phyloP scores from a whole-genome alignment of 2,888 invertebrate species.

The Microctonus hyperodae region DNA sequence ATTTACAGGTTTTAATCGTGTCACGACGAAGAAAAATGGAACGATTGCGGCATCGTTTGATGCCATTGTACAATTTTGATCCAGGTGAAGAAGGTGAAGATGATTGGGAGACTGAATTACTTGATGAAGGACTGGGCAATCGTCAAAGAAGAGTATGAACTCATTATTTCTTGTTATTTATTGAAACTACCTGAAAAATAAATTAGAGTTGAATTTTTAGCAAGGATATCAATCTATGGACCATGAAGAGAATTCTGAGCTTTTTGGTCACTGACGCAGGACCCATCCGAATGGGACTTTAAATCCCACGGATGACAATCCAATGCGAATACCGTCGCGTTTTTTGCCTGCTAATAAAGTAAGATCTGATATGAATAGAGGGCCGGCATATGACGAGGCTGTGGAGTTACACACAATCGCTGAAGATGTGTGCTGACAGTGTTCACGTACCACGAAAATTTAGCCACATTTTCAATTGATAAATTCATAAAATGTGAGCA shows the following conservation, averaged over 20 bases:
- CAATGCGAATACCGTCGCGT: conserved; percentile 29
- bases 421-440: conserved; percentile 34
- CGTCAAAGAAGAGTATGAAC: conserved; percentile 56
- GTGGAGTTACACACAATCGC: conserved; percentile 26
- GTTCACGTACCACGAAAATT: conserved; percentile 32
- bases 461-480: conserved; percentile 10
- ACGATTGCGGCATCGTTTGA: conserved; percentile 69
- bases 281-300: conserved; percentile 17
- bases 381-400: conserved; percentile 17
- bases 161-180: conserved; percentile 42
- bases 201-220: conserved; percentile 48
- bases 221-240: conserved; percentile 61
- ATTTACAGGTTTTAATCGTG: conserved; percentile 65
- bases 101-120: conserved; percentile 72
- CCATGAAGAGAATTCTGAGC: conserved; percentile 57
- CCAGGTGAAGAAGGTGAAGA: conserved; percentile 72
- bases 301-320: conserved; percentile 31
- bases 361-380: conserved; percentile 14
- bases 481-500: not conserved
- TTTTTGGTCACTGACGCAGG: conserved; percentile 52
- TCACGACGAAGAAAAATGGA: conserved; percentile 67
- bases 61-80: conserved; percentile 75
- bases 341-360: conserved; percentile 31
- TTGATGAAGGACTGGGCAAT: conserved; percentile 60
- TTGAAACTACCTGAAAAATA: conserved; percentile 43